Conservation (phyloP, 2,797 vertebrate species). For the Sparus aurata region DNA sequence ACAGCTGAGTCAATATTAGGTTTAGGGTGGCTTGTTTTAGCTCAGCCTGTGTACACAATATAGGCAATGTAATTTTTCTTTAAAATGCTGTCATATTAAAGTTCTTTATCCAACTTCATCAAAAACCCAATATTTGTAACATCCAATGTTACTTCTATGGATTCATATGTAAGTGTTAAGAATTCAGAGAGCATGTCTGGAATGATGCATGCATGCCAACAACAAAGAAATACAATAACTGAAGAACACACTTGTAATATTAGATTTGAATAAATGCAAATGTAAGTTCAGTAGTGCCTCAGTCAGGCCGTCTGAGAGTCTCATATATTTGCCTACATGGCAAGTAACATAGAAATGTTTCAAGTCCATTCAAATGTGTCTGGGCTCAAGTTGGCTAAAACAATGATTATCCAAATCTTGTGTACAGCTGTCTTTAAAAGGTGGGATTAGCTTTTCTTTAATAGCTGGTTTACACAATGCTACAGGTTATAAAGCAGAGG, state of each 20-base stretch:
- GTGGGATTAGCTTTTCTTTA: conserved; percentile 9
- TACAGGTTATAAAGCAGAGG: conserved; percentile 26
- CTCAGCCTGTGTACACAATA: not conserved
- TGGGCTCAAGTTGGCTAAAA: conserved; percentile 11
- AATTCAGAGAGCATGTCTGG: not conserved
- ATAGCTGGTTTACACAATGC: conserved; percentile 8
- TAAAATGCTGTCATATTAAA: not conserved
- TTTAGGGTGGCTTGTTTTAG: not conserved
- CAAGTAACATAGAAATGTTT: not conserved
- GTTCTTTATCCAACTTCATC: not conserved
- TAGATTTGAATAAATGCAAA: conserved; percentile 24
- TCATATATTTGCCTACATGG: not conserved
- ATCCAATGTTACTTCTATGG: not conserved
- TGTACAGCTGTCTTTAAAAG: not conserved
- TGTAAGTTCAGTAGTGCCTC: not conserved
- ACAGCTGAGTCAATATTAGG: not conserved
- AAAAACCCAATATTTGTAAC: not conserved
- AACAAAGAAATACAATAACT: conserved; percentile 1
- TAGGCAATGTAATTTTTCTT: not conserved
- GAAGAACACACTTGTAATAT: not conserved
- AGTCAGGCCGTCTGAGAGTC: not conserved
- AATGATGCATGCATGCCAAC: not conserved
- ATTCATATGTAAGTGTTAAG: not conserved
- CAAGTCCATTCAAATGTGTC: not conserved
- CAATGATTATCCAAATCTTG: conserved; percentile 22